A percentile compares a stretch with the other conserved stretches of the same genome.
phyloP scores from a whole-genome alignment of 2,797 vertebrate genomes.

The Pipistrellus nathusii region DNA sequence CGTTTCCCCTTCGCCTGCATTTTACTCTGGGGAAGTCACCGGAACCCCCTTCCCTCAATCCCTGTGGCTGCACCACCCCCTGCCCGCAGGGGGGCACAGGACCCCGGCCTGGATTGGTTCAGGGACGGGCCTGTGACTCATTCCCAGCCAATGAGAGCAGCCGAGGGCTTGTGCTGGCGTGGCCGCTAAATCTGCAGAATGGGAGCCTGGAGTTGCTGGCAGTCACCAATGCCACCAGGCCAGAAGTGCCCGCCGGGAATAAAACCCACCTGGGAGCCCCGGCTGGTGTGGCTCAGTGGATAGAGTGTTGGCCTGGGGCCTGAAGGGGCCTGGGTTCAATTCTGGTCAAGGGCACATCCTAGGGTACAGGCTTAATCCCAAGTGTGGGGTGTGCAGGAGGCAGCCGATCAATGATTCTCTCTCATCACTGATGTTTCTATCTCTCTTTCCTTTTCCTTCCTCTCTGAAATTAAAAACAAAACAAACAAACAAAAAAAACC shows the following conservation, averaged over 20 bases:
- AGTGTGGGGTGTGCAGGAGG: too few relatives aligned
- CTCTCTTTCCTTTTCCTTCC: too few relatives aligned
- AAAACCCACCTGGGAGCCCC: background rate
- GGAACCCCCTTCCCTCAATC: background rate
- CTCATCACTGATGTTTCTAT: too few relatives aligned
- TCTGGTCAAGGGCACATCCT: too few relatives aligned
- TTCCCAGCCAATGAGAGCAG: background rate
- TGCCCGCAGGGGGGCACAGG: background rate
- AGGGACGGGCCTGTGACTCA: background rate
- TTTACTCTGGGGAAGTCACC: background rate
- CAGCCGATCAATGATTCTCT: too few relatives aligned
- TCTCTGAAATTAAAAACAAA: too few relatives aligned
- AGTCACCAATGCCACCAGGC: background rate
- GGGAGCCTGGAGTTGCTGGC: fast-evolving
- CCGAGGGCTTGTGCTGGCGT: fast-evolving
- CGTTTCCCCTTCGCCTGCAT: fast-evolving
- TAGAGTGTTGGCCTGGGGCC: too few relatives aligned
- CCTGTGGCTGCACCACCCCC: background rate
- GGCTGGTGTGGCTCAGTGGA: too few relatives aligned
- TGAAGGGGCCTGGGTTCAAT: too few relatives aligned
- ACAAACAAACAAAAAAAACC: too few relatives aligned
- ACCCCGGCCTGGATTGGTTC: background rate
- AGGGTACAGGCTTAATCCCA: too few relatives aligned
- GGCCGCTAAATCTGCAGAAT: background rate
- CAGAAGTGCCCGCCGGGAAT: background rate